phyloP scores from a whole-genome alignment of 2,797 vertebrate genomes.

The Anguilla obscura region DNA sequence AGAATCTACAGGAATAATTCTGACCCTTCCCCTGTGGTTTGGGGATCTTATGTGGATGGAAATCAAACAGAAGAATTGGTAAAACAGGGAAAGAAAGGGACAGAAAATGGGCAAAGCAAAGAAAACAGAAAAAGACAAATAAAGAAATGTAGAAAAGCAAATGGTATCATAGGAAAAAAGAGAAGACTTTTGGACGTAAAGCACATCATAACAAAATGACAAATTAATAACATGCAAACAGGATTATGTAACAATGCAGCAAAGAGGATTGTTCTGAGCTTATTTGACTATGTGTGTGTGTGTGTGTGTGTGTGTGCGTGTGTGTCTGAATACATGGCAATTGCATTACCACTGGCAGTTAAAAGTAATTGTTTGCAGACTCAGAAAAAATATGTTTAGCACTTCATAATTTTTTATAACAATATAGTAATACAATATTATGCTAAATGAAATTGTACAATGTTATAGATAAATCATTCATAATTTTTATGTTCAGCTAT shows the following conservation, averaged over 20 bases:
- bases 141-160: conserved; percentile 57
- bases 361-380: not conserved
- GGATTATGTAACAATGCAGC: not conserved
- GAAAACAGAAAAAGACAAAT: conserved; percentile 52
- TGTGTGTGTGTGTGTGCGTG: conserved; percentile 19
- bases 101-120: conserved; percentile 43
- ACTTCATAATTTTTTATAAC: not conserved
- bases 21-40: conserved; percentile 79
- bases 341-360: not conserved
- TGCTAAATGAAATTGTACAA: not conserved
- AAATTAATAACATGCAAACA: conserved; percentile 50
- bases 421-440: not conserved
- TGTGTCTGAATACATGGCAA: conserved; percentile 10
- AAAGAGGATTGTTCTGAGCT: not conserved
- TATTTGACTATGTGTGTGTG: not conserved
- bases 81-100: not conserved
- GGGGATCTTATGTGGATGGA: conserved; percentile 65
- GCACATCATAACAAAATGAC: conserved; percentile 49
- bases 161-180: conserved; percentile 48
- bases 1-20: conserved; percentile 84
- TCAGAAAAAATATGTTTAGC: not conserved
- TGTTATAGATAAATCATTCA: not conserved
- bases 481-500: not conserved
- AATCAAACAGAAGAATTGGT: conserved; percentile 18
- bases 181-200: conserved; percentile 43